Evolutionary conservation across 2,113 vertebrate genomes (phyloP).

Genomic region (Ictalurus furcatus): DNA sequence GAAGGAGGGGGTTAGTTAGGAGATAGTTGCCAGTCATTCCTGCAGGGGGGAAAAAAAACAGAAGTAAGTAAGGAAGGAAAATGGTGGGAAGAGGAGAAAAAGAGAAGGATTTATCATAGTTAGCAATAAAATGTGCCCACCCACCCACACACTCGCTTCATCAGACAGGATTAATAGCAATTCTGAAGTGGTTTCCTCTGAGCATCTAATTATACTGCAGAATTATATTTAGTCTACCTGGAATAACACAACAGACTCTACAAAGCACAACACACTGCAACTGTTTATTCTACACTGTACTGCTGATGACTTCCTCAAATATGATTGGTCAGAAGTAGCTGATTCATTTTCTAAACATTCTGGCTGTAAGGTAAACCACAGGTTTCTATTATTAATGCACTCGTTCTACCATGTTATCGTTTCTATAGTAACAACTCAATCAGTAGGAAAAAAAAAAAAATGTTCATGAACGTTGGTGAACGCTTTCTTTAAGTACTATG

Average conservation of each 20-base stretch:
- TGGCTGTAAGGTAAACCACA: background rate
- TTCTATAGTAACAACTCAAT: background rate
- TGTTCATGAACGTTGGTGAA: background rate
- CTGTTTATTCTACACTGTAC: background rate
- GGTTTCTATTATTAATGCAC: too few species aligned
- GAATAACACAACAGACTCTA: constrained; percentile 24
- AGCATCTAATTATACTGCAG: constrained; percentile 33
- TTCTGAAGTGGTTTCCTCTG: constrained; percentile 21
- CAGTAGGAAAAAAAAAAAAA: background rate
- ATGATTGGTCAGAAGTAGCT: background rate
- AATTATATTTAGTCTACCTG: constrained; percentile 32
- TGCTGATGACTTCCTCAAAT: background rate
- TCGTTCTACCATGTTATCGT: background rate
- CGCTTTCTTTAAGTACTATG: background rate
- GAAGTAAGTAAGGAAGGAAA: background rate
- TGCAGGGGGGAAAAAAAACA: constrained; percentile 67
- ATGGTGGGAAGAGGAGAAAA: constrained; percentile 6
- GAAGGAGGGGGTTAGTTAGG: constrained; percentile 99
- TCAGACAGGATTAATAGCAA: constrained; percentile 47
- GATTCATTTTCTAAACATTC: background rate
- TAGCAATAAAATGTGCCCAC: constrained; percentile 4
- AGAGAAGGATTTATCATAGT: constrained; percentile 12
- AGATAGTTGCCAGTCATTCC: constrained; percentile 99
- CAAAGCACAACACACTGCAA: background rate
- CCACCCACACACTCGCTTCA: constrained; percentile 45